Conservation (phyloP, 2,888 invertebrate species). For the Vesta saturnalis region DNA sequence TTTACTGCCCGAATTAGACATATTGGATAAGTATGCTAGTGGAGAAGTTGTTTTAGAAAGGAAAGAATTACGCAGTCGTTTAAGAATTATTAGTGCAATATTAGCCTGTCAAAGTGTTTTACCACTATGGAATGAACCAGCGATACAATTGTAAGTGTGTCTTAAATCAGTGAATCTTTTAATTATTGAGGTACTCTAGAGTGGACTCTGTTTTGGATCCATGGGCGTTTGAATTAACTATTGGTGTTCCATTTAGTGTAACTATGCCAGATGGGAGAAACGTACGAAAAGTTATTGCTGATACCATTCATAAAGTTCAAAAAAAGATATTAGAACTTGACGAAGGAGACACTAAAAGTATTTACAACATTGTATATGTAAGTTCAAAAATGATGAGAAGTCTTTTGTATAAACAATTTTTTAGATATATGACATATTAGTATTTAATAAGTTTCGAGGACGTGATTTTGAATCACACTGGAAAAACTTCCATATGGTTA, state of each 20-base stretch:
- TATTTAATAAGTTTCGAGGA: conserved; percentile 67
- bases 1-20: conserved; percentile 71
- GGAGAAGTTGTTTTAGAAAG: conserved; percentile 67
- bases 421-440: conserved; percentile 74
- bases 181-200: conserved; percentile 59
- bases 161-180: not conserved
- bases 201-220: conserved; percentile 68
- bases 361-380: conserved; percentile 62
- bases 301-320: conserved; percentile 71
- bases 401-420: not conserved
- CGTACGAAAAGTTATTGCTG: conserved; percentile 70
- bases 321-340: conserved; percentile 71
- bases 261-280: conserved; percentile 75
- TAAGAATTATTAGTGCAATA: conserved; percentile 74
- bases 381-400: conserved; percentile 35
- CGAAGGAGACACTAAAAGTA: conserved; percentile 83
- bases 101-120: conserved; percentile 74
- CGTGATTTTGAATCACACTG: conserved; percentile 72
- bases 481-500: conserved; percentile 72
- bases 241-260: conserved; percentile 58
- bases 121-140: conserved; percentile 75
- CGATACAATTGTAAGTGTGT: conserved; percentile 66
- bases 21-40: conserved; percentile 67
- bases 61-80: conserved; percentile 73
- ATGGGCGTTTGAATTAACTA: conserved; percentile 64